A percentile compares a stretch with the other conserved stretches of the same genome.
These are phyloP conservation scores for Fragum sueziense DNA, from an alignment of 2,888 invertebrate genomes.

Conservation along the genomic window DNA sequence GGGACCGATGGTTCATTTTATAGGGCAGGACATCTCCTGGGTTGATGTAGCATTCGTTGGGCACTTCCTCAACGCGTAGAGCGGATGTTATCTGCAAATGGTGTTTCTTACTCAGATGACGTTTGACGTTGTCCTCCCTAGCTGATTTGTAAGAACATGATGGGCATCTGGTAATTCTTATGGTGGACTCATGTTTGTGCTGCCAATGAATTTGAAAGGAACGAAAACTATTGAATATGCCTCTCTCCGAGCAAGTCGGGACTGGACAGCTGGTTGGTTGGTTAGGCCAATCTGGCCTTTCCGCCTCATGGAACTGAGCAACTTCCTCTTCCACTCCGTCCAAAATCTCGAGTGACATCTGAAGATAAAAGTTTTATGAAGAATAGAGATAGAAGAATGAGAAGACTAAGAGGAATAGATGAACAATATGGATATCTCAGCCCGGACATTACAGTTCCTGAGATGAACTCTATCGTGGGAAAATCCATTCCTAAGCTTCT, in stretches of 20 bases:
- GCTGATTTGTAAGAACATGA: not conserved
- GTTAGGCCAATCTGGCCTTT: slow-evolving; percentile 14
- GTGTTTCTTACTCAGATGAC: not conserved
- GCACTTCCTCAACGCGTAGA: not conserved
- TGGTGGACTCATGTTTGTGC: not conserved
- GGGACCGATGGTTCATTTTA: not conserved
- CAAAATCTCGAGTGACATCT: slow-evolving; percentile 6
- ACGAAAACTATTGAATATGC: not conserved
- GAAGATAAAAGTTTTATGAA: not conserved
- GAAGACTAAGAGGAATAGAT: not conserved
- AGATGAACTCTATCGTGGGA: not conserved
- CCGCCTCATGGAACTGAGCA: not conserved
- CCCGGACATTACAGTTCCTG: slow-evolving; percentile 2
- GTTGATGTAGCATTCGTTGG: not conserved
- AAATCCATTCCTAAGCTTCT: slow-evolving; percentile 2
- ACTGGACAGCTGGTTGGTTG: not conserved
- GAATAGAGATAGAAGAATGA: not conserved
- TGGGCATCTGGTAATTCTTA: not conserved
- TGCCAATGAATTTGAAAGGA: not conserved
- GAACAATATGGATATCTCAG: not conserved
- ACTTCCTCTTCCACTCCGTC: not conserved
- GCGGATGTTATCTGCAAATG: not conserved
- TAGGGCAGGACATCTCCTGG: not conserved
- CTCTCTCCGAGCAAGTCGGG: not conserved
- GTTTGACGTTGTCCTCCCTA: not conserved